Evolutionary conservation across 2,113 vertebrate genomes (phyloP).

Genomic region (Steatornis caripensis): DNA sequence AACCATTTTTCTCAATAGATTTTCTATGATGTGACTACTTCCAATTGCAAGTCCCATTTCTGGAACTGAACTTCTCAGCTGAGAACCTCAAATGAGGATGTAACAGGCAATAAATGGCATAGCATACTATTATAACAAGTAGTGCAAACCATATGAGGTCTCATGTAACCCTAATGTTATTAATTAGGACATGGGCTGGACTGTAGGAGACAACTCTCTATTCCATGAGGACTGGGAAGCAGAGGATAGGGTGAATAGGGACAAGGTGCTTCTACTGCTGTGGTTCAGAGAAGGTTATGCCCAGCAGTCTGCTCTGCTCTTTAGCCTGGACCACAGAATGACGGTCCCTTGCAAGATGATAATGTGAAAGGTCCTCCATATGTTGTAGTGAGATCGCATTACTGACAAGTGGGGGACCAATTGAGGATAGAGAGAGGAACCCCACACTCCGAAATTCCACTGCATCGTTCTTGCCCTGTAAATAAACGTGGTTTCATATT

Average conservation of each 20-base stretch:
- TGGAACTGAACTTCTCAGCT: background rate
- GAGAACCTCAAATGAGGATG: background rate
- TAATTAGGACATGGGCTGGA: background rate
- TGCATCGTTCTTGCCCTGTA: background rate
- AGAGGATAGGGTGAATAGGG: background rate
- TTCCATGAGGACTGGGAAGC: background rate
- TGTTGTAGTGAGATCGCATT: background rate
- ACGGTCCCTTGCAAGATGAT: background rate
- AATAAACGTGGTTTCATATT: background rate
- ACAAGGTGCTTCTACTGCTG: background rate
- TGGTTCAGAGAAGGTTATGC: fast-evolving
- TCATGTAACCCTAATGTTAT: background rate
- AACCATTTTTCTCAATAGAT: background rate
- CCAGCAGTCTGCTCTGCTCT: background rate
- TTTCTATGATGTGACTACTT: background rate
- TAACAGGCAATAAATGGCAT: background rate
- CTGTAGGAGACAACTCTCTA: background rate
- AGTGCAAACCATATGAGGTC: background rate
- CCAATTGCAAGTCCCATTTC: background rate
- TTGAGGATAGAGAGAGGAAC: background rate
- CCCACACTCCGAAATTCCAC: background rate
- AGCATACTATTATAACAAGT: background rate
- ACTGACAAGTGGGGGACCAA: background rate
- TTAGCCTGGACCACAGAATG: background rate
- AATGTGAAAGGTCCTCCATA: background rate